phyloP scores from a whole-genome alignment of 2,797 vertebrate genomes.

The Channallabes apus region DNA sequence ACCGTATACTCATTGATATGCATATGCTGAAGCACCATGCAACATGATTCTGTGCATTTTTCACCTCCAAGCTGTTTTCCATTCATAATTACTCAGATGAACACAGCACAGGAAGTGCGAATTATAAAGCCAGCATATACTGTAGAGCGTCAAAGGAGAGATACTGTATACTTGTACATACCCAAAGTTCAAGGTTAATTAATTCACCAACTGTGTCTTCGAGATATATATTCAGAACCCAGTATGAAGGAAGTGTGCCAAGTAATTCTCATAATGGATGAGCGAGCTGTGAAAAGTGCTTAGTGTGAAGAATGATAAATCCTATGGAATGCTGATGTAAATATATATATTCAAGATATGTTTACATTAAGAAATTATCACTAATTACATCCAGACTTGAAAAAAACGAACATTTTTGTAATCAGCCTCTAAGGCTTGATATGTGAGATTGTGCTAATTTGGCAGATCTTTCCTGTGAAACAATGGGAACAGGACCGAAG shows the following conservation, averaged over 20 bases:
- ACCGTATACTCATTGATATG: constrained; percentile 30
- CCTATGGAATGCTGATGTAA: constrained; percentile 34
- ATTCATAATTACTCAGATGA: neutral
- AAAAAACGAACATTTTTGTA: neutral
- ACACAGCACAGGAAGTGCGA: constrained; percentile 6
- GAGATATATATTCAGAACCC: constrained; percentile 16
- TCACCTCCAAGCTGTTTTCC: constrained; percentile 1
- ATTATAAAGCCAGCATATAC: neutral
- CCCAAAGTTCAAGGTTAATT: constrained; percentile 49
- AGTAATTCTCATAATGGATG: constrained; percentile 46
- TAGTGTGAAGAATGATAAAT: constrained; percentile 41
- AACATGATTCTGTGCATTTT: constrained; percentile 14
- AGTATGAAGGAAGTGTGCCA: constrained; percentile 27
- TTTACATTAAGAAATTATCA: constrained; percentile 13
- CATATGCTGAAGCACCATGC: neutral
- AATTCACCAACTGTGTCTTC: constrained; percentile 44
- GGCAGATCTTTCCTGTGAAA: neutral
- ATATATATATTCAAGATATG: constrained; percentile 41
- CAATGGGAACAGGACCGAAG: neutral
- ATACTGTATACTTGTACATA: constrained; percentile 30
- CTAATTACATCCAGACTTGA: constrained; percentile 32
- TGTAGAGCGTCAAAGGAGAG: neutral
- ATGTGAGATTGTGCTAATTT: neutral
- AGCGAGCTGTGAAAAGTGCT: constrained; percentile 43
- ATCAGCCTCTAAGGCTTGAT: neutral